A percentile compares a stretch with the other conserved stretches of the same genome.
Evolutionary conservation across 2,113 vertebrate species (phyloP).

Genomic region (Helogale parvula): DNA sequence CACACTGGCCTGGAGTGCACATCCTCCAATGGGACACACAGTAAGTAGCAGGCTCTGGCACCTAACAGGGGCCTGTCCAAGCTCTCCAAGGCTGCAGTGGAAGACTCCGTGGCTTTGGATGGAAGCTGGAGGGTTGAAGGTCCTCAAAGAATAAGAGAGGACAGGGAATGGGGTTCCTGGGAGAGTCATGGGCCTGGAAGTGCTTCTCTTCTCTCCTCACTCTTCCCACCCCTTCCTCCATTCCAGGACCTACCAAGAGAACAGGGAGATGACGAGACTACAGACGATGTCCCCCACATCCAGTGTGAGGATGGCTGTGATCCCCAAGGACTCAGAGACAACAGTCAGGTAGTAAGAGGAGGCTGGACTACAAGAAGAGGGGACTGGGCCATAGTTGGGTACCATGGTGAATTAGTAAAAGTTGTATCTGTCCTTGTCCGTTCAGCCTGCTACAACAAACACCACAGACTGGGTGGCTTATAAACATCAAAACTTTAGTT

Average conservation of each 20-base stretch:
- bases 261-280: conserved; percentile 48
- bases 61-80: not conserved
- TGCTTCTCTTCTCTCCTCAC: not conserved
- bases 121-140: not conserved
- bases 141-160: not conserved
- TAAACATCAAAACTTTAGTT: not conserved
- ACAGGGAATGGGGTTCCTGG: too few relatives aligned
- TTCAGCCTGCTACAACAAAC: not conserved
- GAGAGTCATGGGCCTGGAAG: not conserved
- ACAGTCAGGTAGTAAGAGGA: conserved; percentile 79
- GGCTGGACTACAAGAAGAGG: not conserved
- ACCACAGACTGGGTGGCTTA: not conserved
- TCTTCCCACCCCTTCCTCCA: not conserved
- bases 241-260: conserved; percentile 69
- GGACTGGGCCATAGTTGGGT: not conserved
- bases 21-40: conserved; percentile 14
- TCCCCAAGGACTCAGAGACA: conserved; percentile 77
- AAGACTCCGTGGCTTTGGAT: not conserved
- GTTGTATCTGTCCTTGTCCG: not conserved
- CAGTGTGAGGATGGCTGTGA: conserved; percentile 83
- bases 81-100: not conserved
- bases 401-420: not conserved
- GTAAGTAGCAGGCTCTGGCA: conserved; percentile 72
- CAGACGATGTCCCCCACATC: conserved; percentile 69
- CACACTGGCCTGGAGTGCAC: conserved; percentile 46